Base-by-base conservation (phyloP, 2,113 vertebrate species). In the Tetrao urogallus region DNA sequence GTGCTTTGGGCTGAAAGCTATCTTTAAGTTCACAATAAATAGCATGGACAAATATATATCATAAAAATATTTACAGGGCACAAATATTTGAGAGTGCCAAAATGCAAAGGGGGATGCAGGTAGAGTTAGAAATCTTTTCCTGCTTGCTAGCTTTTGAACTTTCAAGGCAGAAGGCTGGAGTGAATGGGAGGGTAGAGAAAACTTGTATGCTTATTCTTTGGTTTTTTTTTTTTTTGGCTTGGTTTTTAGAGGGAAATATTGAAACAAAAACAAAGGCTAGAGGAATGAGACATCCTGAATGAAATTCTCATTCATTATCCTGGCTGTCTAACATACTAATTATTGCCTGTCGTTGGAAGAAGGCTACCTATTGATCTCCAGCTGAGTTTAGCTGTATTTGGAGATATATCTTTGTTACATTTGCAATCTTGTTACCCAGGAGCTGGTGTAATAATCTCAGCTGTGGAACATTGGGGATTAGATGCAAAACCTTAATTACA, bases 401-500 rank as follows among this genome's bases (percentile, higher is more conserved):
- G 83, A 78, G 66, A 81, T 45, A 4, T 88, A 64, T 74, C 74
- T 96, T 89, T 85, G 90, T 88, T 91, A 90, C 10, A 8, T 42
- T 42, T 94, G 27, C 60, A 90, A 54, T 83, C 65, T 83, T 79
- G 20, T 90, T 94, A 94, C 88, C 80, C 42, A 47, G 66, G 87
- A 94, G 58, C 67, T 96, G 69, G 42, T 89, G 43, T 82, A 82
- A 96, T 92, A 96, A 90, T 71, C 58, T 95, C 69, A 94, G 84
- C 70, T 95, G 89, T 90, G 65, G 86, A 97, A 92, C 47, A 58
- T 5, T 83, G 64, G 82, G 70, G 56, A 93, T 95, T 92, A 89
- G 91, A 91, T 85, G 72, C 71, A 88, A 95, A 93, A 92, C 42
- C 77, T 96, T 95, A 96, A 96, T 97, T 97, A 95, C 77, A 81